phyloP scores from a whole-genome alignment of 2,797 vertebrate genomes.

The Molossus alvarezi region DNA sequence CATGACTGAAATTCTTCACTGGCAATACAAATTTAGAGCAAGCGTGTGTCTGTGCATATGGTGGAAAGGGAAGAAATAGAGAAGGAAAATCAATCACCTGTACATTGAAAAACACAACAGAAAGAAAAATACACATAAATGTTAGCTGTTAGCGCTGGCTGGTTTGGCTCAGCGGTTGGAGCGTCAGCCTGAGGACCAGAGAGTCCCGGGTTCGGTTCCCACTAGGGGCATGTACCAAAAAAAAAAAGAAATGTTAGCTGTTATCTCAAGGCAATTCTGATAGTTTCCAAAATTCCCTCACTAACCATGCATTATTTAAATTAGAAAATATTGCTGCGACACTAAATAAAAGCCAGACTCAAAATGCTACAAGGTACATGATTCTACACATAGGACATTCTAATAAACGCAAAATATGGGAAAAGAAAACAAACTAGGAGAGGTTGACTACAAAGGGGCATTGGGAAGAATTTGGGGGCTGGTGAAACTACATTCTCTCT shows the following conservation, averaged over 20 bases:
- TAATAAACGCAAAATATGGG: neutral
- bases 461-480: neutral
- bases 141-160: neutral
- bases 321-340: constrained; percentile 28
- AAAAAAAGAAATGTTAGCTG: neutral
- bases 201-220: too few species aligned
- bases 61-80: neutral
- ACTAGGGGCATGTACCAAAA: neutral
- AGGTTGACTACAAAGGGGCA: neutral
- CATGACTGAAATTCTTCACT: constrained; percentile 35
- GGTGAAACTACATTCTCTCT: neutral
- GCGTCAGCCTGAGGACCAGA: too few species aligned
- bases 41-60: neutral
- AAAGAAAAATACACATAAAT: constrained; percentile 45
- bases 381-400: neutral
- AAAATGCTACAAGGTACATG: neutral
- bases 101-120: neutral
- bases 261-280: neutral
- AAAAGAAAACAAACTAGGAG: neutral
- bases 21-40: neutral
- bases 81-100: constrained; percentile 48
- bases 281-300: constrained; percentile 63
- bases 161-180: too few species aligned
- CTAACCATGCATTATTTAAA: neutral
- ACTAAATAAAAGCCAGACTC: constrained; percentile 17